Percentiles rank a stretch among this genome's conserved stretches.
Evolutionary conservation across 1,140 invertebrate species (phyloP).

Genomic region (Druon quercuslanigerum): DNA sequence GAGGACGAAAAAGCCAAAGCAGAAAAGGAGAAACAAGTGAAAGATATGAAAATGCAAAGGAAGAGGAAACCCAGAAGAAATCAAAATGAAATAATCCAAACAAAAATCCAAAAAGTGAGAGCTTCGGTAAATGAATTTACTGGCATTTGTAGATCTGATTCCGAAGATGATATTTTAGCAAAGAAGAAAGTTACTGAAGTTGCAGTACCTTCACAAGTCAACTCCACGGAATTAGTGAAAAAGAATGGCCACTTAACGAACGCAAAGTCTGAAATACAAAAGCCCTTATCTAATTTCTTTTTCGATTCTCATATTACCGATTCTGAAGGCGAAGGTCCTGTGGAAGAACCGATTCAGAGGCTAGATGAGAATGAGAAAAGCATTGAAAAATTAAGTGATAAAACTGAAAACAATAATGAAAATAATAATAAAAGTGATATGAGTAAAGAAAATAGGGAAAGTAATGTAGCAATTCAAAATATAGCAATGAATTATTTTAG

Average conservation of each 20-base stretch:
- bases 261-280: slow-evolving; percentile 12
- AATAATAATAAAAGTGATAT: slow-evolving; percentile 33
- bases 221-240: too few relatives aligned
- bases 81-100: background rate
- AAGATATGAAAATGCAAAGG: background rate
- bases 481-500: slow-evolving; percentile 26
- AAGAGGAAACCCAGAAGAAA: slow-evolving; percentile 7
- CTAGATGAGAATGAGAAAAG: background rate
- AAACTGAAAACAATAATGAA: slow-evolving; percentile 13
- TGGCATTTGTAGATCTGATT: slow-evolving; percentile 29
- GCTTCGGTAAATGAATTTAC: background rate
- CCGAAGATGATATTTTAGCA: slow-evolving; percentile 62
- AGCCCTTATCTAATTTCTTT: slow-evolving; percentile 57
- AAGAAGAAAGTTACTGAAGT: slow-evolving; percentile 38
- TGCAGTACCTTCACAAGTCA: background rate
- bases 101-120: background rate
- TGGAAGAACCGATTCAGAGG: slow-evolving; percentile 8
- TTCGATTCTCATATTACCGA: slow-evolving; percentile 57
- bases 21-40: background rate
- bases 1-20: slow-evolving; percentile 1
- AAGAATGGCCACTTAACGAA: too few relatives aligned
- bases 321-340: slow-evolving; percentile 57
- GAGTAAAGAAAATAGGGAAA: background rate
- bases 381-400: background rate
- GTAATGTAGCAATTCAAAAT: background rate